Conservation (phyloP, 2,113 vertebrate genomes). For the Emydocephalus ijimae region DNA sequence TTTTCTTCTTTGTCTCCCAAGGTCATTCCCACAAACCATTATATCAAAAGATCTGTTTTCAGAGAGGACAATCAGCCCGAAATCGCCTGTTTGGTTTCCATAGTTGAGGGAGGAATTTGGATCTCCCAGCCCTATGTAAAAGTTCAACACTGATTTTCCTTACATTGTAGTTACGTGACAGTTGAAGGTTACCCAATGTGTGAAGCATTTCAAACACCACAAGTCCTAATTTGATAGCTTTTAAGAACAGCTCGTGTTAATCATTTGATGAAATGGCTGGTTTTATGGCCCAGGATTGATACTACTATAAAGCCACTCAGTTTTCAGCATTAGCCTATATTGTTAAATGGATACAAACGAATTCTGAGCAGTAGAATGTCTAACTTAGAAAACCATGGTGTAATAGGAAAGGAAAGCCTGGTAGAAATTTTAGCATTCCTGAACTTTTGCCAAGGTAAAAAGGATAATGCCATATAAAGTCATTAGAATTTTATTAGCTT, state of each 20-base stretch:
- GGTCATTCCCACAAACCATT: neutral
- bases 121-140: neutral
- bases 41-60: too few species aligned
- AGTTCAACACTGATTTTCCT: neutral
- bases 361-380: conserved; percentile 20
- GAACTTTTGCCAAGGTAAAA: conserved; percentile 45
- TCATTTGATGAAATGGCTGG: neutral
- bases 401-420: conserved; percentile 20
- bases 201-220: neutral
- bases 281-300: neutral
- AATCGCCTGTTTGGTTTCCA: neutral
- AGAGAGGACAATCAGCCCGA: neutral
- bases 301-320: neutral
- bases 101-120: neutral
- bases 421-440: conserved; percentile 44
- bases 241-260: neutral
- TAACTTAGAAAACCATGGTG: conserved; percentile 34
- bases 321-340: conserved; percentile 14
- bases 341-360: conserved; percentile 27
- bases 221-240: neutral
- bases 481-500: conserved; percentile 51
- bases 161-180: neutral
- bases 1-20: neutral
- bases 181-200: neutral
- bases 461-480: conserved; percentile 44